Evolutionary conservation across 2,888 invertebrate species (phyloP), one percentile per base, ranked within the genome.

Genomic region (Apotomis capreana): DNA sequence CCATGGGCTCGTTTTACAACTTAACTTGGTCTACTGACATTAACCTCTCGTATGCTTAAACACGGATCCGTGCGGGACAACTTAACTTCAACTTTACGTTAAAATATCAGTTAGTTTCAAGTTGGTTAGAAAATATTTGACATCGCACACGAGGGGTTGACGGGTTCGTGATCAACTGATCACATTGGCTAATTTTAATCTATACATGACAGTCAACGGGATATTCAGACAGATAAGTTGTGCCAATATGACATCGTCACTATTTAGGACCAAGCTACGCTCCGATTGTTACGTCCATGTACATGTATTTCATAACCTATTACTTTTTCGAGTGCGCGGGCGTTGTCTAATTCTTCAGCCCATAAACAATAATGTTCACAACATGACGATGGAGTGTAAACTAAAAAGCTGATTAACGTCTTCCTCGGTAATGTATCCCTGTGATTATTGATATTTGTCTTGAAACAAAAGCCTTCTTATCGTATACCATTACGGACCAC

Each of bases 401-500:
- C 49, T 49, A 10, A 9, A 49, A 37, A 37, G 6, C 37, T 37
- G 58, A 59, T 59, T 59, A 15, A 55, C 49, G 62, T 51, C 15
- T 52, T 13, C 44, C 40, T 57, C 51, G 55, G 60, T 70, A 67
- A 72, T 68, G 68, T 61, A 68, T 51, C 62, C 54, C 67, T 5
- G 58, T 26, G 69, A 63, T 63, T 75, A 74, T 76, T 73, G 70
- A 70, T 77, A 80, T 81, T 80, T 74, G 77, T 81, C 81, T 80
- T 80, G 77, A 71, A 78, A 78, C 73, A 57, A 71, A 77, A 75
- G 77, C 75, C 78, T 74, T 70, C 74, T 84, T 84, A 85, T 86
- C 85, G 75, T 77, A 78, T 74, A 78, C 69, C 81, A 83, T 86
- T 84, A 82, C 80, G 79, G 84, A 84, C 88, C 87, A 87, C 86